Conservation (phyloP, 2,888 invertebrate species). For the Temnothorax rugatulus region DNA sequence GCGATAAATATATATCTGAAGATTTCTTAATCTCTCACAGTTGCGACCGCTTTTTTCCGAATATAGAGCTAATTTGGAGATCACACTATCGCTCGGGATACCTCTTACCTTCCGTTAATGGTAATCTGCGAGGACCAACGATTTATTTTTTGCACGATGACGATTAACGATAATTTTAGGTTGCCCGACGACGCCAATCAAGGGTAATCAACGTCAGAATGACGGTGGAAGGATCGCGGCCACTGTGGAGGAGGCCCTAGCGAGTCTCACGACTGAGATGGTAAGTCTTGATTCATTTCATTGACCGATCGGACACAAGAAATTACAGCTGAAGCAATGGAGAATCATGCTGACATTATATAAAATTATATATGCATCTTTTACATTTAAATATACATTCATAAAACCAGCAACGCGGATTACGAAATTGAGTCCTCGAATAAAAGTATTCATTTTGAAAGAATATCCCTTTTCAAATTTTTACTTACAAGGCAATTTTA, state of each 20-base stretch:
- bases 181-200: conserved; percentile 89
- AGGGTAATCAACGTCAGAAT: conserved; percentile 80
- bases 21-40: conserved; percentile 5
- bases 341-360: conserved; percentile 12
- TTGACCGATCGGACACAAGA: conserved; percentile 64
- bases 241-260: conserved; percentile 91
- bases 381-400: not conserved
- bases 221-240: conserved; percentile 84
- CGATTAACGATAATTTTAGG: conserved; percentile 86
- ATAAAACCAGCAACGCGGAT: not conserved
- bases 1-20: not conserved
- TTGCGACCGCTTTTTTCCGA: not conserved
- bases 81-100: conserved; percentile 58
- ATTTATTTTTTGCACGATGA: conserved; percentile 65
- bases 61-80: conserved; percentile 24
- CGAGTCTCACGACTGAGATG: conserved; percentile 95
- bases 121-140: conserved; percentile 41
- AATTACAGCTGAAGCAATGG: conserved; percentile 13
- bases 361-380: not conserved
- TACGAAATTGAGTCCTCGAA: not conserved
- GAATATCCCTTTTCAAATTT: not conserved
- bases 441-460: not conserved
- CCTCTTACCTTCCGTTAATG: conserved; percentile 43
- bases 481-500: not conserved
- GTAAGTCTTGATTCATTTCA: conserved; percentile 86